Base-by-base conservation (phyloP, 37 sponge, comb jelly and placozoan species). In the Agelas oroides region DNA sequence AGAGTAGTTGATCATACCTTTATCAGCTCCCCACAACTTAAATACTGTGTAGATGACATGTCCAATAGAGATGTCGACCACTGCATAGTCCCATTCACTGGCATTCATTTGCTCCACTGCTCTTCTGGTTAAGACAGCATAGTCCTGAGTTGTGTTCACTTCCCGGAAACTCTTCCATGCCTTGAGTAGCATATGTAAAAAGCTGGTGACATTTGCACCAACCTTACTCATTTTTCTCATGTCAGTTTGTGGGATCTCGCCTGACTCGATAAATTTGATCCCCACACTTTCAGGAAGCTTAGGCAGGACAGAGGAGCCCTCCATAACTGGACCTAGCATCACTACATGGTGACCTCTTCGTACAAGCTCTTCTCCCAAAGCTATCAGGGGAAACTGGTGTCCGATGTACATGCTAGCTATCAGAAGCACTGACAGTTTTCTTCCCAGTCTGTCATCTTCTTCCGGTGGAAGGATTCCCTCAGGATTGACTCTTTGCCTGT, bases 341-440 rank as follows among this genome's bases (percentile, higher is more conserved):
- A n/a, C 46, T 46, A 76, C 77, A 5, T 28, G 56, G 37, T 76
- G 77, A 18, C 77, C 77, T 28, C 77, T 57, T 35, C 61, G 11
- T 2, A 30, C 59, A 34, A 76, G 36, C 77, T 76, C 77, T 58
- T 56, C 77, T 58, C 77, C 77, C 23, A 76, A 59, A 3, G 77
- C 59, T 3, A 58, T 23, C 21, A 76, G 60, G 30, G 77, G 62
- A 57, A 76, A 59, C 13, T 30, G 62, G 62, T 76, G 77, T 3
- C 61, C 59, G 6, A 59, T 30, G 37, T 12, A 76, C 20, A 32
- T 27, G 62, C 61, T 34, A 2, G 59, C 34, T 2, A 76, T 13
- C 21, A 76, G 60, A 16, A 76, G 62, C 2, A 76, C n/a, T n/a
- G n/a, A n/a, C n/a, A n/a, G n/a, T n/a, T n/a, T n/a, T n/a, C n/a